These are phyloP conservation scores for Polyploca ridens DNA, from an alignment of 2,888 invertebrate genomes.

Conservation along the genomic window DNA sequence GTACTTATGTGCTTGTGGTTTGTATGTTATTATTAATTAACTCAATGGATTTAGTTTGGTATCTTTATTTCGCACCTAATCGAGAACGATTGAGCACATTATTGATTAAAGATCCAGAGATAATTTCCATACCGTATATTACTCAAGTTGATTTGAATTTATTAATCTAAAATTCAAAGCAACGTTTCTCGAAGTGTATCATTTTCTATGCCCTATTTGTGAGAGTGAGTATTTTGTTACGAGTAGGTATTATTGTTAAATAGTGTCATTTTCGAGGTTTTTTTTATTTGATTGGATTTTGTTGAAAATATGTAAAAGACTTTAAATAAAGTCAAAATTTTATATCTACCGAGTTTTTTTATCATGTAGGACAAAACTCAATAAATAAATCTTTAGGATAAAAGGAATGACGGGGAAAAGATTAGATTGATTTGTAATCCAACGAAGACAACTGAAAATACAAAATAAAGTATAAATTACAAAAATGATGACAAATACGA, in stretches of 20 bases:
- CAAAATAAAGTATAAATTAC: not conserved
- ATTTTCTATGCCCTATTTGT: too few species aligned
- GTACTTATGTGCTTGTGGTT: not conserved
- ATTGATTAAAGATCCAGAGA: too few species aligned
- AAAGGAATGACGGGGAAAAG: conserved; percentile 13
- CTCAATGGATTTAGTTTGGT: too few species aligned
- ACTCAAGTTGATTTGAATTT: too few species aligned
- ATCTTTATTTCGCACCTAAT: too few species aligned
- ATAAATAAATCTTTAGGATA: not conserved
- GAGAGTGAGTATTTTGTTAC: not conserved
- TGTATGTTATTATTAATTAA: not conserved
- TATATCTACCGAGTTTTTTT: not conserved
- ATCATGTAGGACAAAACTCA: not conserved
- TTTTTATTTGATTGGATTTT: too few species aligned
- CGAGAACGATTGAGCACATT: too few species aligned
- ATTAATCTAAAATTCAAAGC: too few species aligned
- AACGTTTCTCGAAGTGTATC: too few species aligned
- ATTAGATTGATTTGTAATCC: conserved; percentile 21
- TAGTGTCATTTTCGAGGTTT: not conserved
- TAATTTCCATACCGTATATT: too few species aligned
- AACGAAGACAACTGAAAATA: conserved; percentile 40
- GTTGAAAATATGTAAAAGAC: too few species aligned
- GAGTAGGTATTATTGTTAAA: not conserved
- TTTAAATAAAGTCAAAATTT: too few species aligned
- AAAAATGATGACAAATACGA: not conserved